Evolutionary conservation across 2,888 invertebrate genomes (phyloP).

Genomic region (Caenorhabditis afra): DNA sequence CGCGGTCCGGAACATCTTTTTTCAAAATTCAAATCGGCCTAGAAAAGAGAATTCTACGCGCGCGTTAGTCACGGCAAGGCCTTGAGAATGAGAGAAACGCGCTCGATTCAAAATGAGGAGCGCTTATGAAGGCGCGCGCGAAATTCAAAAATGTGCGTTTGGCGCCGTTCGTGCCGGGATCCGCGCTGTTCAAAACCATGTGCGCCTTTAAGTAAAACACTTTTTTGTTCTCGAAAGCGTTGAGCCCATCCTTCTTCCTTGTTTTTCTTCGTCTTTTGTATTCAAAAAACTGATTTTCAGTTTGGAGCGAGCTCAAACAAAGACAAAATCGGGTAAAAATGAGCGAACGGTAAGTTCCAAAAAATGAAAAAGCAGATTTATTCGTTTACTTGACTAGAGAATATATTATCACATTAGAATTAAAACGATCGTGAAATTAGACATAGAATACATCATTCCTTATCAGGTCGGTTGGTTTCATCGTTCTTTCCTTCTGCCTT

Average conservation of each 20-base stretch:
- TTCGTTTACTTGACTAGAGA: not conserved
- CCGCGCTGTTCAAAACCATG: not conserved
- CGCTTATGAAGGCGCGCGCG: no score
- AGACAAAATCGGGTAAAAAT: not conserved
- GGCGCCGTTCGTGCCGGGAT: not conserved
- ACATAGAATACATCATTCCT: no score
- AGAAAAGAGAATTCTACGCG: no score
- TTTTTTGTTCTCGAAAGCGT: not conserved
- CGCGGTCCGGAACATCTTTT: no score
- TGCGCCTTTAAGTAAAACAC: conserved; percentile 3
- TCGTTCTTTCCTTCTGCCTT: conserved; percentile 16
- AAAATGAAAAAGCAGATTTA: no score
- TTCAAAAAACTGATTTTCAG: not conserved
- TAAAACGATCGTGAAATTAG: not conserved
- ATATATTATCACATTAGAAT: not conserved
- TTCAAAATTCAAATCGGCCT: no score
- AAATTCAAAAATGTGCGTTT: no score
- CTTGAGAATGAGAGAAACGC: no score
- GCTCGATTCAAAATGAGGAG: no score
- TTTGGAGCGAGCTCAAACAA: not conserved
- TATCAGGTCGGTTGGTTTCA: not conserved
- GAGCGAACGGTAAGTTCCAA: not conserved
- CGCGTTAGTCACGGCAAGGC: no score
- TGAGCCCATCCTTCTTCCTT: not conserved
- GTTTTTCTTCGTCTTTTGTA: not conserved